These are phyloP conservation scores for Urosaurus nigricauda DNA, from an alignment of 2,797 vertebrate species.

Conservation along the genomic window DNA sequence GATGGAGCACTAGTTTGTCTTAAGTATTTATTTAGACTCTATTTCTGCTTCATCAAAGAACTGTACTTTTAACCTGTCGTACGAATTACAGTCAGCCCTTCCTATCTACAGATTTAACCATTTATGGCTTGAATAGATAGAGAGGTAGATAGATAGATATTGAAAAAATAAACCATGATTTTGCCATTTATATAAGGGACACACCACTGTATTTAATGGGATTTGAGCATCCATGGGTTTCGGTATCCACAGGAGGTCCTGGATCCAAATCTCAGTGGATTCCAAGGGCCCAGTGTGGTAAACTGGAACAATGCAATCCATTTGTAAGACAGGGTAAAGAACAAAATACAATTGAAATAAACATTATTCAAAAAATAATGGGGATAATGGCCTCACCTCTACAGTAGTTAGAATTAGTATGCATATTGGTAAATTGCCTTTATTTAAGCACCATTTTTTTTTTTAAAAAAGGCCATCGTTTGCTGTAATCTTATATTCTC, in stretches of 20 bases:
- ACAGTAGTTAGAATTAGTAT: background rate
- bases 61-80: background rate
- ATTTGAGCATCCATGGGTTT: too few species aligned
- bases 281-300: background rate
- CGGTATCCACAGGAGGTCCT: too few species aligned
- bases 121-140: too few species aligned
- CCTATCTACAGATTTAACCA: too few species aligned
- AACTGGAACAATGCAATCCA: background rate
- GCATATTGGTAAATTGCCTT: background rate
- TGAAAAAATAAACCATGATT: too few species aligned
- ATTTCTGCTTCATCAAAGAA: background rate
- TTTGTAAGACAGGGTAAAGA: background rate
- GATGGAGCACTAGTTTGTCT: background rate
- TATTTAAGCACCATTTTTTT: background rate
- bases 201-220: too few species aligned
- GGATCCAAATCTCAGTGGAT: too few species aligned
- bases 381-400: background rate
- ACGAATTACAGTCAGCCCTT: background rate
- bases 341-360: background rate
- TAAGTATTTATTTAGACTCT: background rate
- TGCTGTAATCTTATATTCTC: background rate
- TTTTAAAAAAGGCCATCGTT: background rate
- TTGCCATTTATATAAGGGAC: too few species aligned
- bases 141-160: too few species aligned
- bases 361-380: background rate